Evolutionary conservation across 2,888 invertebrate genomes (phyloP), one percentile per base, ranked within the genome.

Genomic region (Sinotaia quadrata): DNA sequence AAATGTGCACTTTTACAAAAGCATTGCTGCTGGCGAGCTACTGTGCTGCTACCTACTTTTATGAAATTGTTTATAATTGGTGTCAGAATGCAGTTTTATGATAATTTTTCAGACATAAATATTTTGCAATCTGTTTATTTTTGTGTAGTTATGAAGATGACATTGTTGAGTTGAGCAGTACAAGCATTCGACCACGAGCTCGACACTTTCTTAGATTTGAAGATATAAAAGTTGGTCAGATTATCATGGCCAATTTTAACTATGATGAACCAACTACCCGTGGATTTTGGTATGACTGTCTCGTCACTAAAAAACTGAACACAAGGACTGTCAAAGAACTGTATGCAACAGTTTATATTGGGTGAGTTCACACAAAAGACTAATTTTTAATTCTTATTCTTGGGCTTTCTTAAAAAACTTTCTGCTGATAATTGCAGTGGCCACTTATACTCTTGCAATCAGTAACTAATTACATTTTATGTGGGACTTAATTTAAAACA

Each of bases 161-260:
- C 65, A 83, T 82, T 33, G 74, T 80, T n/a, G 75, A 78, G 52
- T 67, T 87, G 21, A 59, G 70, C n/a, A 79, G 78, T 58, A 80
- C 90, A 63, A 72, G 84, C 67, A 90, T 95, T 61, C 90, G 94
- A 67, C 94, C 94, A 0, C 89, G 94, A 77, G 92, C 94, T 0
- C 89, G 91, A 72, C 89, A 86, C 33, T 87, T 88, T 31, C 87
- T 93, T 60, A 85, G 90, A 24, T 82, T 91, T 18, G 85, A 89
- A 1, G 89, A 92, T 62, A 83, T 94, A 31, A 87, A 90, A 78
- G 85, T 89, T 5, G 93, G 92, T 0, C 90, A 92, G 76, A 90
- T 83, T 63, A 91, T 94, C 10, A 91, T 95, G 91, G 90, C 92
- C 0, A 95, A 94, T 87, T 91, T 93, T 82, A 94, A 94, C 83